Base-by-base conservation (phyloP, 2,888 invertebrate species). In the Luperina nickerlii region DNA sequence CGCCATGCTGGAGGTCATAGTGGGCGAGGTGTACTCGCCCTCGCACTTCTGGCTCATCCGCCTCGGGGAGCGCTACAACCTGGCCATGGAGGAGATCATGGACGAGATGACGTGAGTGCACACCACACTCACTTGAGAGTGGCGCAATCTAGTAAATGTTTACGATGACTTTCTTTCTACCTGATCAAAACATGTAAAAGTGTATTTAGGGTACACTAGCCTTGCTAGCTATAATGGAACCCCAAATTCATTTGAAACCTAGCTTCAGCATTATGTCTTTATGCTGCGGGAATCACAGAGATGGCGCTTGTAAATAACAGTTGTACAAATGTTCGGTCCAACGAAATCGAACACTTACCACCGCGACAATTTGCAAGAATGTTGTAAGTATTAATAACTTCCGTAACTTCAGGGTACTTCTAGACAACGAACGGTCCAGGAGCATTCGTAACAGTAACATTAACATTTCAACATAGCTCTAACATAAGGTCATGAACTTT, bases 21-120 rank as follows among this genome's bases (percentile, higher is more conserved):
- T 97, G 69, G 96, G 95, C 27, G 97, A 96, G 94, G 96, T 97
- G 85, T 97, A 97, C 93, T 97, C 97, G 86, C 96, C 97, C 66
- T 97, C 97, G 48, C 97, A 97, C 92, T 97, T 97, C 93, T 97
- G 97, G 97, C 89, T 97, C 84, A 93, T 96, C 86, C 94, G 96
- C 24, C 94, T 95, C 78, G 95, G 95, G 0, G 91, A 93, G 0
- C 74, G 89, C 0, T 85, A 94, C 91, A 85, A 93, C 88, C 76
- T 91, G 76, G 95, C 95, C 84, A 93, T 97, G 92, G 95, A 97
- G 85, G 82, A 90, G 9, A 83, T 97, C 73, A 97, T 97, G 97
- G 96, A 97, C 87, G 94, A 96, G 20, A 96, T 97, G 95, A 96
- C 95, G 96, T 96, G 79, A 95, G 95, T 88, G 7, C 4, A 65